A percentile compares a stretch with the other conserved stretches of the same genome.
phyloP scores from a whole-genome alignment of 1,140 invertebrate genomes.

The Zaprionus kolodkinae region DNA sequence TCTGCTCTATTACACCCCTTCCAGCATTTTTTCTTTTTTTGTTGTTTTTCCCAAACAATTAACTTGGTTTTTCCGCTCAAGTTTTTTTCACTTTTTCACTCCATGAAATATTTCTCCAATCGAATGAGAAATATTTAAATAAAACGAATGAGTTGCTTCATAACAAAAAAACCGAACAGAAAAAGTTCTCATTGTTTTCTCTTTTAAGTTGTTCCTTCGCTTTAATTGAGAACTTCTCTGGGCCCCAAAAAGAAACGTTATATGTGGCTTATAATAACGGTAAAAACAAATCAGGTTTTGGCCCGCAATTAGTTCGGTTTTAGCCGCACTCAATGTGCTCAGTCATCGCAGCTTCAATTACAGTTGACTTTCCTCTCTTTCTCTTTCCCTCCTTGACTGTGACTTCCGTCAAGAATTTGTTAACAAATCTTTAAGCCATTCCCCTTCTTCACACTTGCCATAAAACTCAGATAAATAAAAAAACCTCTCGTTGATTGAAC shows the following conservation, averaged over 20 bases:
- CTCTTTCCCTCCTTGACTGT: background rate
- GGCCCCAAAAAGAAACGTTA: background rate
- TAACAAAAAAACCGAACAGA: background rate
- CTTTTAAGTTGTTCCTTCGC: background rate
- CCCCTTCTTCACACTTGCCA: background rate
- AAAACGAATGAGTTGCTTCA: background rate
- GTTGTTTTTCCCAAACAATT: slow-evolving; percentile 58
- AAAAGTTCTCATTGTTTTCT: slow-evolving; percentile 6
- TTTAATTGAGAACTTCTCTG: slow-evolving; percentile 24
- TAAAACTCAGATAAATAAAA: background rate
- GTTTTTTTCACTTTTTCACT: slow-evolving; percentile 32
- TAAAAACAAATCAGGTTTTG: slow-evolving; percentile 9
- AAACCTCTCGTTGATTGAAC: slow-evolving; percentile 61
- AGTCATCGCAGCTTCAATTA: slow-evolving; percentile 17
- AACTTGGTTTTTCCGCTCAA: slow-evolving; percentile 63
- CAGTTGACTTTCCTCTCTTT: no score
- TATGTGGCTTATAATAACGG: slow-evolving; percentile 24
- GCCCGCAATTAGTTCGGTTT: background rate
- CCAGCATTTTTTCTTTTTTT: background rate
- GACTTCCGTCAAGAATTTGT: background rate
- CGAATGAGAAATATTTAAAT: slow-evolving; percentile 40
- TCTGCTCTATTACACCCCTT: slow-evolving; percentile 17
- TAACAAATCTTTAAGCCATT: background rate
- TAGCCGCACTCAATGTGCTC: slow-evolving; percentile 3
- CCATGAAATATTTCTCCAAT: slow-evolving; percentile 45